These are phyloP conservation scores for Pterobdella sp. DNA, from an alignment of 2,888 invertebrate genomes.

Conservation along the genomic window DNA sequence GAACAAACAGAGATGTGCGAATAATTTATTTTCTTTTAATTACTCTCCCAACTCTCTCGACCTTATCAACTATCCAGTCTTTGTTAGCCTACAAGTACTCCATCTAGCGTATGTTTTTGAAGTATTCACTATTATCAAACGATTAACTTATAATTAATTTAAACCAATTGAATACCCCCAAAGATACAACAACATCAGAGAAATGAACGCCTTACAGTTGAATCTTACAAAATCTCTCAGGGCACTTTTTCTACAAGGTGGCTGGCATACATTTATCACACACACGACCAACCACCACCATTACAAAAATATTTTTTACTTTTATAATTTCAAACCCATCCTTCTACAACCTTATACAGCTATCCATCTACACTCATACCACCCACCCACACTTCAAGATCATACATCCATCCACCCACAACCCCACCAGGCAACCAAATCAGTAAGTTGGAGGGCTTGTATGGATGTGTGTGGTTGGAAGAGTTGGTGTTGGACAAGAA, in stretches of 20 bases:
- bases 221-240: constrained; percentile 47
- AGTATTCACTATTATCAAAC: not conserved
- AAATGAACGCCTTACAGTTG: constrained; percentile 47
- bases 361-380: too few species aligned
- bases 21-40: not conserved
- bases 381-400: not conserved
- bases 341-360: not conserved
- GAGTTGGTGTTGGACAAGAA: constrained; percentile 51
- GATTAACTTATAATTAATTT: not conserved
- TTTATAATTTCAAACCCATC: not conserved
- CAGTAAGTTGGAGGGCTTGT: constrained; percentile 48
- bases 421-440: constrained; percentile 52
- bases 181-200: constrained; percentile 50
- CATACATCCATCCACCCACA: constrained; percentile 13
- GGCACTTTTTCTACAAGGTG: constrained; percentile 51
- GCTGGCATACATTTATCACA: constrained; percentile 1
- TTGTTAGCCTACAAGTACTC: constrained; percentile 50
- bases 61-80: constrained; percentile 42
- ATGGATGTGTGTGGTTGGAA: constrained; percentile 46
- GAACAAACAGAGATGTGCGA: not conserved
- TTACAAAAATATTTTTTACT: not conserved
- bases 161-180: not conserved
- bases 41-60: constrained; percentile 32
- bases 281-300: not conserved
- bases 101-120: constrained; percentile 42